Evolutionary conservation across 2,888 invertebrate genomes (phyloP), one percentile per base, ranked within the genome.

Genomic region (Meghimatium bilineatum): DNA sequence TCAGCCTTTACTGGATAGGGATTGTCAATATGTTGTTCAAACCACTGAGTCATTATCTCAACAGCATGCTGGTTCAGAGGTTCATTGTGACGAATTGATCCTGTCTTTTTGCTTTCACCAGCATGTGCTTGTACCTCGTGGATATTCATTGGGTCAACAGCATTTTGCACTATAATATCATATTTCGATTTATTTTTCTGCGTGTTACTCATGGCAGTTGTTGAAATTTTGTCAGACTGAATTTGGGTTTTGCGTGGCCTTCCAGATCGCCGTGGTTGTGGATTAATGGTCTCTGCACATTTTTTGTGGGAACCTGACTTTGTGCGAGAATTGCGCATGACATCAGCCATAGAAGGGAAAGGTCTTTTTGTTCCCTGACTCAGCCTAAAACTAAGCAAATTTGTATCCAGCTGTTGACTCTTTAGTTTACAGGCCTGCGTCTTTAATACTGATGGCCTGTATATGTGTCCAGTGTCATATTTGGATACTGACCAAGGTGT

Each of bases 1-100:
- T 92, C 90, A 23, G 87, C 89, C 75, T 90, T 90, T 6, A 85
- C 87, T n/a, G 92, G 92, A 82, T 92, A 92, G 17, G 92, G 92
- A 84, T 91, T 91, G 36, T 89, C 88, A 38, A 80, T 66, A 79
- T 92, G 86, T 26, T 82, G 60, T 26, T 90, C 87, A 72, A 91
- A 92, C 92, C 92, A 92, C n/a, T 87, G 84, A 44, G 86, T 86
- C 92, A 92, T 91, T 44, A 92, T 82, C 60, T 77, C 66, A 36
- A 91, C 86, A 6, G 91, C 91, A 20, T 80, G 79, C 75, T 90
- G 86, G 80, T 88, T 91, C n/a, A 92, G 87, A 5, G 91, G 91
- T 83, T 91, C 90, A 66, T 91, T 91, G 80, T 91, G 90, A 1
- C 91, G 88, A 85, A 84, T 44, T 86, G 80, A 67, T 86, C 63